Percentiles rank a stretch among this genome's conserved stretches.
Evolutionary conservation across 2,113 vertebrate genomes (phyloP).

Genomic region (Orthonyx spaldingii): DNA sequence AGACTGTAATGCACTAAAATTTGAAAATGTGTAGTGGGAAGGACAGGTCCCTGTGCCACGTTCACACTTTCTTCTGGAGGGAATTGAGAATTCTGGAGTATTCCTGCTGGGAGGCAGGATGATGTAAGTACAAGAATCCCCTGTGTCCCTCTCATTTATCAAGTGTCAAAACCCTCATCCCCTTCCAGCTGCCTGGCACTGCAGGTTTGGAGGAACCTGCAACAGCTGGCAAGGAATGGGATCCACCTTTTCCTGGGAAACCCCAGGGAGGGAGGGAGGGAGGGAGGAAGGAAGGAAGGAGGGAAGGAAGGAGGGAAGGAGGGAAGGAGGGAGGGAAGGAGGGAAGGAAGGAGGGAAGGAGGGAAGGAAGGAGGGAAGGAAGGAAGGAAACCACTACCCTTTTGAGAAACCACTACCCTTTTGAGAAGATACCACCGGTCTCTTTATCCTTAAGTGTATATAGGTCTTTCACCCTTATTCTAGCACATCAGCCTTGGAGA

Average conservation of each 20-base stretch:
- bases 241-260: not conserved
- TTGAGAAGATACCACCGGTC: not conserved
- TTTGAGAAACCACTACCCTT: not conserved
- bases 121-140: not conserved
- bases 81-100: not conserved
- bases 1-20: not conserved
- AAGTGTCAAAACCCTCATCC: not conserved
- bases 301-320: not conserved
- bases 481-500: not conserved
- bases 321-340: too few species aligned
- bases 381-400: too few species aligned
- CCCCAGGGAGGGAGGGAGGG: not conserved
- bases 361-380: fast-evolving
- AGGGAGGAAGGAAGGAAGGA: not conserved
- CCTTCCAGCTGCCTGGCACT: not conserved
- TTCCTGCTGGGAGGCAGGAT: not conserved
- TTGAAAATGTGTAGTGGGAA: not conserved
- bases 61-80: not conserved
- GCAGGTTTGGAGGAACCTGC: not conserved
- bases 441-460: not conserved
- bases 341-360: too few species aligned
- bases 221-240: not conserved
- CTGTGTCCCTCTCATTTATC: not conserved
- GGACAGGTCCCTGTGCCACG: not conserved
- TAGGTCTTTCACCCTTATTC: not conserved